Evolutionary conservation across 2,888 invertebrate species (phyloP).

Genomic region (Gryllus longicercus): DNA sequence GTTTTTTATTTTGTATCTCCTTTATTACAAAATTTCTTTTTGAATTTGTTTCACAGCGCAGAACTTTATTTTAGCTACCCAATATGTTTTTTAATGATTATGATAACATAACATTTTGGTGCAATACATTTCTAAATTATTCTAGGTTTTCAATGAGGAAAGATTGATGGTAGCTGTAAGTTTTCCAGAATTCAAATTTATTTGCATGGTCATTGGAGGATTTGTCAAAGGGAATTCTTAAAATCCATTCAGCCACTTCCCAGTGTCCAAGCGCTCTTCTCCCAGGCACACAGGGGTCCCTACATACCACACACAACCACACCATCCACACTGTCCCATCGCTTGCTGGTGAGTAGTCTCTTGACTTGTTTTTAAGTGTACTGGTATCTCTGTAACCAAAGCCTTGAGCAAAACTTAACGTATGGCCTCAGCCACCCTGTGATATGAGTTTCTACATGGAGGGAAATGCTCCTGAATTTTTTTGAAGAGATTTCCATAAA

Average conservation of each 20-base stretch:
- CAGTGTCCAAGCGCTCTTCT: neutral
- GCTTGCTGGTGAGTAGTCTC: constrained; percentile 27
- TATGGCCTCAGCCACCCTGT: neutral
- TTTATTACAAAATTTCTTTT: neutral
- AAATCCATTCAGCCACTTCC: neutral
- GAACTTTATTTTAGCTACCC: neutral
- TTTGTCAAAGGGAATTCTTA: too few relatives aligned
- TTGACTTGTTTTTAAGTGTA: constrained; percentile 23
- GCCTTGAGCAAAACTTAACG: constrained; percentile 12
- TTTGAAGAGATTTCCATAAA: neutral
- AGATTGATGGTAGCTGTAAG: neutral
- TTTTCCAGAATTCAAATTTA: neutral
- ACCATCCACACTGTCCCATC: constrained; percentile 24
- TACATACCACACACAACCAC: neutral
- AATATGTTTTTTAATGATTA: neutral
- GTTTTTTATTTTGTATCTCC: neutral
- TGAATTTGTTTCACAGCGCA: neutral
- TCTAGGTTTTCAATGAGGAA: too few relatives aligned
- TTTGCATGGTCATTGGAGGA: neutral
- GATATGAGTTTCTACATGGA: neutral
- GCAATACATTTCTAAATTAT: neutral
- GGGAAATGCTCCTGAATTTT: constrained; percentile 33
- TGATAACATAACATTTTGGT: constrained; percentile 1
- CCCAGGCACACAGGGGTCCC: constrained; percentile 6
- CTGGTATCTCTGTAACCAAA: constrained; percentile 11